Percentiles rank a stretch among this genome's conserved stretches.
These are phyloP conservation scores for Parasteatoda lunata DNA, from an alignment of 2,888 invertebrate genomes.

Conservation along the genomic window DNA sequence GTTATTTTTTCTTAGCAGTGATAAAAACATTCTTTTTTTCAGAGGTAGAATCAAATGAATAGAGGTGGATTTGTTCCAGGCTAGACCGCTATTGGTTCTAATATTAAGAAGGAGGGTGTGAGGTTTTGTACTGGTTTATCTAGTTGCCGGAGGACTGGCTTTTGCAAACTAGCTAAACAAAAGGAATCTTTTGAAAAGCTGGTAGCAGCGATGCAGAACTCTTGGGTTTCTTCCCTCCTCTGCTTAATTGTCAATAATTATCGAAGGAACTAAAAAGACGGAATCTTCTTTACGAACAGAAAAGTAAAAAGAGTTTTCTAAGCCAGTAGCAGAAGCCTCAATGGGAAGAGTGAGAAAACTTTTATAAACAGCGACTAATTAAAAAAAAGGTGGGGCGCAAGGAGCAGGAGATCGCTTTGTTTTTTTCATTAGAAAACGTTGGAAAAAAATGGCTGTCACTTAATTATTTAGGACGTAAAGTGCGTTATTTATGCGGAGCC, in stretches of 20 bases:
- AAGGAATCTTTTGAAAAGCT: slow-evolving; percentile 46
- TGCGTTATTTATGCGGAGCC: slow-evolving; percentile 69
- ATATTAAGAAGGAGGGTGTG: slow-evolving; percentile 36
- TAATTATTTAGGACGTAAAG: slow-evolving; percentile 69
- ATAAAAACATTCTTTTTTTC: slow-evolving; percentile 32
- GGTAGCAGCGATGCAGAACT: slow-evolving; percentile 59
- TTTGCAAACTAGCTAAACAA: slow-evolving; percentile 62
- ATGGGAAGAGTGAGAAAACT: slow-evolving; percentile 67
- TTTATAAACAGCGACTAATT: slow-evolving; percentile 69
- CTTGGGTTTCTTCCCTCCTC: slow-evolving; percentile 64
- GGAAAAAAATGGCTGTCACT: slow-evolving; percentile 67
- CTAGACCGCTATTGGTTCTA: slow-evolving; percentile 50
- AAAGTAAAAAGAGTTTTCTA: slow-evolving; percentile 49
- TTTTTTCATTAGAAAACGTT: slow-evolving; percentile 66
- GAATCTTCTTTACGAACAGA: slow-evolving; percentile 47
- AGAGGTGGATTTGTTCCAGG: slow-evolving; percentile 40
- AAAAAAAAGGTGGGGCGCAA: slow-evolving; percentile 65
- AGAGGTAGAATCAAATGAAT: background rate
- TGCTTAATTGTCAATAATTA: slow-evolving; percentile 69
- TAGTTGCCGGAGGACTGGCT: slow-evolving; percentile 54
- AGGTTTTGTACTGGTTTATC: slow-evolving; percentile 56
- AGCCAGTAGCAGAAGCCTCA: slow-evolving; percentile 62
- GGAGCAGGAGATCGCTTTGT: slow-evolving; percentile 68
- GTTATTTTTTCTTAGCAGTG: slow-evolving; percentile 35
- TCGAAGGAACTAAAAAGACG: slow-evolving; percentile 62